Evolutionary conservation across 2,888 invertebrate species (phyloP), one percentile per base, ranked within the genome.

Genomic region (Dorcus hopei): DNA sequence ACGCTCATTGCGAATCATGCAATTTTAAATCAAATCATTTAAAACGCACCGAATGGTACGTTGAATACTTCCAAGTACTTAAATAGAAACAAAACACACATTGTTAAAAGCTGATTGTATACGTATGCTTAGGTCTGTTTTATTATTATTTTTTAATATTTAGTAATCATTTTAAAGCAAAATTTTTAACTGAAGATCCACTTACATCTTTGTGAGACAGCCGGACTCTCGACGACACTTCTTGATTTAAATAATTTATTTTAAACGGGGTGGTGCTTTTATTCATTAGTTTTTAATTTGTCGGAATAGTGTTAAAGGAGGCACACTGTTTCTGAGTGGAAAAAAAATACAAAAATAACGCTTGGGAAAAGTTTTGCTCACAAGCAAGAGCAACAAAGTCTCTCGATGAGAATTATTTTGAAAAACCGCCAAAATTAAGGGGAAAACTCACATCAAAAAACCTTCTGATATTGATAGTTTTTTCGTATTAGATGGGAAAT

Each of bases 261-360:
- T 61, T 57, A 51, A 57, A 41, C 38, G 42, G 43, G 14, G 42
- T 48, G 16, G 26, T 53, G 48, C 49, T 61, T 64, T 65, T 62
- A 62, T 39, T 47, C 49, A 56, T 56, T 65, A 61, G 59, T 68
- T 66, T 33, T 67, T 62, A 61, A 54, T 63, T 45, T 55, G 40
- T 45, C 11, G 19, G 16, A 23, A 19, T 45, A 45, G 45, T 23
- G 62, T 64, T 67, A 63, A 57, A 61, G 26, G 59, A 64, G 57
- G 63, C 58, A 42, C 58, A 59, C 60, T 61, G 61, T 57, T 50
- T 57, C 50, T 62, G 53, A 45, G 9, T 47, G 26, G 26, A 33
- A 33, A 61, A 61, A 64, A 63, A 63, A 59, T 59, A 61, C 62
- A 63, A 65, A 65, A 64, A 64, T 57, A 59, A 59, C 62, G 26